A percentile compares a stretch with the other conserved stretches of the same genome.
Evolutionary conservation across 2,797 vertebrate genomes (phyloP).

Genomic region (Hypotaenidia philippensis): DNA sequence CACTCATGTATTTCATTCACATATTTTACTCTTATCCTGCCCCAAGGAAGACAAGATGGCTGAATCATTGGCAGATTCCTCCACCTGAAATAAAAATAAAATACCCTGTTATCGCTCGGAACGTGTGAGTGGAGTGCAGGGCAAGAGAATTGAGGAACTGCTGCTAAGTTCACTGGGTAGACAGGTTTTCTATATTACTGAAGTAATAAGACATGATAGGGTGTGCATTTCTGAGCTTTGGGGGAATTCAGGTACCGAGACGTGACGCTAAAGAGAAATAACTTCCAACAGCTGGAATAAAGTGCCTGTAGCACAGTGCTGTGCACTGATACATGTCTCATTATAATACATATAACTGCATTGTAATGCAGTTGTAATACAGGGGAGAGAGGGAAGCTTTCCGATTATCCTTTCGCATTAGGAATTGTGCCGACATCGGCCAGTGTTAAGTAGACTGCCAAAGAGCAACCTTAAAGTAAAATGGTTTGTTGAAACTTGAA

Average conservation of each 20-base stretch:
- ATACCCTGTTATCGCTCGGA: slow-evolving; percentile 51
- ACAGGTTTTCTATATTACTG: slow-evolving; percentile 25
- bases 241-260: neutral
- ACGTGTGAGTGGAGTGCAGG: slow-evolving; percentile 3
- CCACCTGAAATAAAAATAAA: slow-evolving; percentile 64
- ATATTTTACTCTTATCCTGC: slow-evolving; percentile 52
- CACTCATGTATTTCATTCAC: slow-evolving; percentile 56
- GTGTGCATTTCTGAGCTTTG: slow-evolving; percentile 15
- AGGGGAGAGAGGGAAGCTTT: neutral
- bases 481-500: neutral
- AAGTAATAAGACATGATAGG: neutral
- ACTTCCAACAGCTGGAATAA: neutral
- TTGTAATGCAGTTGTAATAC: neutral
- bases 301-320: neutral
- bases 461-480: neutral
- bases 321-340: neutral
- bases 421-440: neutral
- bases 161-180: neutral
- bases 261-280: slow-evolving; percentile 1
- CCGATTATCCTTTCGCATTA: neutral
- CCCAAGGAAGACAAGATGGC: slow-evolving; percentile 57
- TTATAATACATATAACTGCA: neutral
- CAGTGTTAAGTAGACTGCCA: neutral
- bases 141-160: neutral
- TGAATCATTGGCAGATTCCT: slow-evolving; percentile 51